A percentile compares a stretch with the other conserved stretches of the same genome.
Conservation (phyloP, 2,797 vertebrate genomes). For the Spea hammondii region DNA sequence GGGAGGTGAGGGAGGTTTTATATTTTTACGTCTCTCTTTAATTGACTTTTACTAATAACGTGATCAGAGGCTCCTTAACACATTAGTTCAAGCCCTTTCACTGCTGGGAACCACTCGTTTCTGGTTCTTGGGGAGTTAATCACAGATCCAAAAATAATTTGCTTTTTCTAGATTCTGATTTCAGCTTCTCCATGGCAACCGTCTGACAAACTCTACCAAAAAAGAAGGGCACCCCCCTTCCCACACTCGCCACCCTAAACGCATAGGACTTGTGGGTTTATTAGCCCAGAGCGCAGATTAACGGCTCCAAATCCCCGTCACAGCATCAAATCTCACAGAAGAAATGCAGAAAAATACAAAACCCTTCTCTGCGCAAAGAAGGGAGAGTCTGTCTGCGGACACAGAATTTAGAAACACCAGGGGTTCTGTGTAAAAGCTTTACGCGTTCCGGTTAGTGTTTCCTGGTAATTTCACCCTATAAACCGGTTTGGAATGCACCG, state of each 20-base stretch:
- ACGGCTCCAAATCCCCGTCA: neutral
- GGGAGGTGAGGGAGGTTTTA: too few species aligned
- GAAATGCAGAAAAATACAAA: neutral
- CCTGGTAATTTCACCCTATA: too few species aligned
- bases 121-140: too few species aligned
- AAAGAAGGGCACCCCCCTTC: neutral
- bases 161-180: neutral
- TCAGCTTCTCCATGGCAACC: constrained; percentile 2
- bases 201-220: neutral
- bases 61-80: too few species aligned
- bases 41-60: too few species aligned
- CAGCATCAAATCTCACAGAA: neutral
- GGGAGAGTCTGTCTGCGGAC: neutral
- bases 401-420: too few species aligned
- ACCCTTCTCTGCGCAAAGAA: neutral
- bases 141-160: neutral
- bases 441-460: too few species aligned
- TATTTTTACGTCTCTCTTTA: too few species aligned
- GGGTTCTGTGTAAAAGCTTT: too few species aligned
- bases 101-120: too few species aligned
- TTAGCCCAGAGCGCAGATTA: neutral
- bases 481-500: too few species aligned
- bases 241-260: neutral
- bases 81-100: too few species aligned
- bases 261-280: neutral